Evolutionary conservation across 2,113 vertebrate genomes (phyloP).

Genomic region (Hystrix cristata): DNA sequence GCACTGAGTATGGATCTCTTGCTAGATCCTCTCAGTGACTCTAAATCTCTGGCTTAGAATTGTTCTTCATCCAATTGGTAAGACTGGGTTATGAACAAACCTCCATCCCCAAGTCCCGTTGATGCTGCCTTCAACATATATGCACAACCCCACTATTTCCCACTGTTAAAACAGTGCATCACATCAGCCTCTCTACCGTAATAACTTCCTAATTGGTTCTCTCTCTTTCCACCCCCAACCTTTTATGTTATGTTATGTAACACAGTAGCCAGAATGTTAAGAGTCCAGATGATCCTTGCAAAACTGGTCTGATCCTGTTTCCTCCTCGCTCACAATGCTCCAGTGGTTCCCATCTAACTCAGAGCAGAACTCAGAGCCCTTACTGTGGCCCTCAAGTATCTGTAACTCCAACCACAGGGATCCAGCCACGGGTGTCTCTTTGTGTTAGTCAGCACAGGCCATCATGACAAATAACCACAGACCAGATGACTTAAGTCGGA

Average conservation of each 20-base stretch:
- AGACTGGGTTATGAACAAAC: background rate
- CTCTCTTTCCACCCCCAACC: accelerated
- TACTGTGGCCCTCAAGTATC: too few relatives aligned
- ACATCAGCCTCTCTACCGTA: background rate
- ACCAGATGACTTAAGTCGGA: background rate
- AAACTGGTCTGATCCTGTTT: background rate
- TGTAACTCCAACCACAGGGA: background rate
- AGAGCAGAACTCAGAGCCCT: background rate
- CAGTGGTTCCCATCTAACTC: background rate
- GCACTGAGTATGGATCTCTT: background rate
- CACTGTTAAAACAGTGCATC: background rate
- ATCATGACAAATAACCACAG: background rate
- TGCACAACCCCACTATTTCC: background rate
- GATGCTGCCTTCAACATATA: background rate
- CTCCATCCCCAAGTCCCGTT: background rate
- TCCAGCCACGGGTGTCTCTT: background rate
- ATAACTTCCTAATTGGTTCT: background rate
- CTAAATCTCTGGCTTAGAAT: background rate
- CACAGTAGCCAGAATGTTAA: background rate
- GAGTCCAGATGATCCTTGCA: background rate
- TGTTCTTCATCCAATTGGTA: background rate
- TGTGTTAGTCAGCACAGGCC: background rate
- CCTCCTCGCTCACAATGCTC: background rate
- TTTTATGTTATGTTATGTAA: background rate
- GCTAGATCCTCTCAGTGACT: background rate